Evolutionary conservation across 35 echinoderm and acorn worm species (phyloP), one percentile per base, ranked within the genome.

Genomic region (Stichopus chloronotus): DNA sequence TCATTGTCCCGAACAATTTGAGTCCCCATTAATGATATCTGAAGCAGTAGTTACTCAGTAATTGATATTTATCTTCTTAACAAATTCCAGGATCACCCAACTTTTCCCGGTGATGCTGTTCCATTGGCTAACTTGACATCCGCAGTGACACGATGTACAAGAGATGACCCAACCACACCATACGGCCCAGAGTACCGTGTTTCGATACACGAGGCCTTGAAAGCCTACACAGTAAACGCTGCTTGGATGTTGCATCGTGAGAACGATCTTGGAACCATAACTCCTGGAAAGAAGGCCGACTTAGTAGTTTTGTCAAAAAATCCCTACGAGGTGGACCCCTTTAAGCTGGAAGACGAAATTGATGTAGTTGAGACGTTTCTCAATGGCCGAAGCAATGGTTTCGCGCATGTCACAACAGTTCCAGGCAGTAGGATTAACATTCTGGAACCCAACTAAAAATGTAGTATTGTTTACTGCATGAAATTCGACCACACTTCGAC

Each of bases 181-280:
- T 94, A 94, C 54, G 88, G 93, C 58, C 93, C 93, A 30, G 93
- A 94, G 30, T 94, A 90, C 59, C 56, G 93, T 25, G 93, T 94
- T 20, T 43, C 89, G 9, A 76, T 94, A 54, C 56, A 91, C 54
- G 93, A 94, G 63, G 93, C 88, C 25, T 78, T 94, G 23, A 94
- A 94, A 84, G 78, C 93, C 53, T 94, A 94, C 63, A 94, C 93
- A 12, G 78, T 94, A 25, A 91, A 94, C 52, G 93, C 93, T 55
- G 93, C 93, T n/a, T 94, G 86, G 86, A 87, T 90, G 77, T 80
- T 94, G 19, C 86, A 94, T 59, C 30, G 63, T 10, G 93, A 94
- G 7, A 60, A 90, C 6, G 30, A 94, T 16, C 12, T 94, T 7
- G 93, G 93, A 9, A 90, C 52, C 58, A 90, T 94, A 57, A 79